Percentiles rank a stretch among this genome's conserved stretches.
phyloP scores from a whole-genome alignment of 2,797 vertebrate species.

The Adrianichthys oophorus region DNA sequence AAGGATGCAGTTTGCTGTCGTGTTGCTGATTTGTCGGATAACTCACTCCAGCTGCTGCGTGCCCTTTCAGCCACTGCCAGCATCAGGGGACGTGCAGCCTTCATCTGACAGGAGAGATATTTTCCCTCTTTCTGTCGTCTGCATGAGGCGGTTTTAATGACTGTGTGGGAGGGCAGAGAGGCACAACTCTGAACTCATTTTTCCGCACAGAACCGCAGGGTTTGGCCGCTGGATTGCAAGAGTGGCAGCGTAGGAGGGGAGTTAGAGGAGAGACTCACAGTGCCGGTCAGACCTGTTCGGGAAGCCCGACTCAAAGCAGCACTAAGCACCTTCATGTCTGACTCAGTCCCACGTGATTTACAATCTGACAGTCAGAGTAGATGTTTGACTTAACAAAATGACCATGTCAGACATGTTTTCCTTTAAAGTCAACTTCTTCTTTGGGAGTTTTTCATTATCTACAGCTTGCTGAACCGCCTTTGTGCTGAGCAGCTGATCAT shows the following conservation, averaged over 20 bases:
- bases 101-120: conserved; percentile 23
- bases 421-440: too few species aligned
- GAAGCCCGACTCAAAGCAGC: conserved; percentile 10
- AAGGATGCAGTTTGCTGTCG: neutral
- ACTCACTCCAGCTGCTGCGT: conserved; percentile 12
- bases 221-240: conserved; percentile 18
- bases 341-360: conserved; percentile 27
- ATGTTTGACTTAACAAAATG: neutral
- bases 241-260: conserved; percentile 40
- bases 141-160: conserved; percentile 55
- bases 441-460: too few species aligned
- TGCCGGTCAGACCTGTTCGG: conserved; percentile 58
- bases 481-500: too few species aligned
- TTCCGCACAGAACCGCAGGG: conserved; percentile 15
- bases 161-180: conserved; percentile 56
- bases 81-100: conserved; percentile 16
- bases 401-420: too few species aligned
- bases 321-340: conserved; percentile 5
- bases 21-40: conserved; percentile 3
- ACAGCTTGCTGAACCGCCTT: too few species aligned
- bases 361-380: conserved; percentile 25
- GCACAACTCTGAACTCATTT: conserved; percentile 41
- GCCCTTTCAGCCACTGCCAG: conserved; percentile 25
- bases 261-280: conserved; percentile 25
- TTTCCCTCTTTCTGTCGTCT: conserved; percentile 8